Evolutionary conservation across 2,888 invertebrate genomes (phyloP).

Genomic region (Sepioteuthis lessoniana): DNA sequence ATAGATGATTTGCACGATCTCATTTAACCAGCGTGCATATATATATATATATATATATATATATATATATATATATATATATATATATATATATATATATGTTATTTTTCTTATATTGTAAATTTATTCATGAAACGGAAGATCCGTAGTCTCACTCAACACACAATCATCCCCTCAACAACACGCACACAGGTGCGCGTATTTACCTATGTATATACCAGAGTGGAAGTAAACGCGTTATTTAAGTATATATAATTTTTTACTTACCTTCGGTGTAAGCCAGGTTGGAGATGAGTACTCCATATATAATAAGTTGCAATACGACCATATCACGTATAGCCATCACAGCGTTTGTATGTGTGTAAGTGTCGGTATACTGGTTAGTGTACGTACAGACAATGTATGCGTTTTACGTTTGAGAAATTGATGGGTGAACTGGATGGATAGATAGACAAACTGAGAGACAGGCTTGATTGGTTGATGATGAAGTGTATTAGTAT

Average conservation of each 20-base stretch:
- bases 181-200: too few species aligned
- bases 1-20: too few species aligned
- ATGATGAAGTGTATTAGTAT: background rate
- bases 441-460: background rate
- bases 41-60: too few species aligned
- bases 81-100: too few species aligned
- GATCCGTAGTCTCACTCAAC: too few species aligned
- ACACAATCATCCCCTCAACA: too few species aligned
- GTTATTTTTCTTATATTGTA: too few species aligned
- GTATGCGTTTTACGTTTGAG: background rate
- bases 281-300: constrained; percentile 13
- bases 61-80: too few species aligned
- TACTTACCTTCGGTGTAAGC: constrained; percentile 23
- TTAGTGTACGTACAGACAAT: background rate
- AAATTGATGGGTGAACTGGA: constrained; percentile 33
- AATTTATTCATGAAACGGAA: too few species aligned
- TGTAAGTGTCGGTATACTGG: background rate
- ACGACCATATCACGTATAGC: background rate
- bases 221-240: background rate
- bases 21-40: too few species aligned
- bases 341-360: background rate
- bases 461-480: constrained; percentile 18
- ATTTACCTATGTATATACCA: background rate
- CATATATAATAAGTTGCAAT: background rate
- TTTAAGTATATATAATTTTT: background rate